Evolutionary conservation across 2,888 invertebrate genomes (phyloP).

Genomic region (Sclerodermus sp.): DNA sequence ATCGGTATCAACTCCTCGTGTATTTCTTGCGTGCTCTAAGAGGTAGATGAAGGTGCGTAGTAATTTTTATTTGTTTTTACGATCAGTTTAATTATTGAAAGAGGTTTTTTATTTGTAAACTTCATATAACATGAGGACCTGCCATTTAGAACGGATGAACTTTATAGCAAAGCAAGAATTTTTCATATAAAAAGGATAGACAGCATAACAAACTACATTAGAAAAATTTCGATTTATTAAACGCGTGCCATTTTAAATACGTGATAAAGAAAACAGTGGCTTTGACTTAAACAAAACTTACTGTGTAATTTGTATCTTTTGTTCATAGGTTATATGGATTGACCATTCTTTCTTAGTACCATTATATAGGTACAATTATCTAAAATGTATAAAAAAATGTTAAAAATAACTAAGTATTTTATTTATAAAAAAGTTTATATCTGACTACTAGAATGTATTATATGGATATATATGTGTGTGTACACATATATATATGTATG

Average conservation of each 20-base stretch:
- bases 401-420: too few relatives aligned
- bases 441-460: too few relatives aligned
- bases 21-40: constrained; percentile 55
- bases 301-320: constrained; percentile 15
- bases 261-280: constrained; percentile 7
- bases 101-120: constrained; percentile 12
- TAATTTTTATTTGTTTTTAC: constrained; percentile 13
- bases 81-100: constrained; percentile 20
- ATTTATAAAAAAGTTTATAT: too few relatives aligned
- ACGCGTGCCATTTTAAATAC: not conserved
- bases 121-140: constrained; percentile 23
- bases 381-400: too few relatives aligned
- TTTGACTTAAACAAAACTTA: not conserved
- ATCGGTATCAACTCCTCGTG: constrained; percentile 48
- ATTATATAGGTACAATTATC: not conserved
- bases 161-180: constrained; percentile 17
- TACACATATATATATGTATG: too few relatives aligned
- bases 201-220: too few relatives aligned
- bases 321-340: constrained; percentile 31
- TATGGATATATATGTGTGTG: too few relatives aligned
- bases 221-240: too few relatives aligned
- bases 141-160: constrained; percentile 28
- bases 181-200: constrained; percentile 17
- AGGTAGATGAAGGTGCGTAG: constrained; percentile 70
- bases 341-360: not conserved